phyloP scores from a whole-genome alignment of 2,888 invertebrate genomes.

The Scrobipalpa atriplicella region DNA sequence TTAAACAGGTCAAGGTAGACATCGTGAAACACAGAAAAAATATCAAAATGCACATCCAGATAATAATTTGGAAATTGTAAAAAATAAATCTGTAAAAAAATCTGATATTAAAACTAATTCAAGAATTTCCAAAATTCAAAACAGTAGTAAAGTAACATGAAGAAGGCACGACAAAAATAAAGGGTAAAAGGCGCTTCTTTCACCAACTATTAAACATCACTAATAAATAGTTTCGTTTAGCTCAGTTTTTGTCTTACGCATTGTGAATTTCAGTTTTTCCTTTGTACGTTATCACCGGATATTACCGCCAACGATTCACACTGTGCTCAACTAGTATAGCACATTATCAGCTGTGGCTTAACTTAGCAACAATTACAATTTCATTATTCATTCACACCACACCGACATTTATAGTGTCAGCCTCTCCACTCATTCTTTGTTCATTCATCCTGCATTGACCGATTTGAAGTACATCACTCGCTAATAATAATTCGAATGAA shows the following conservation, averaged over 20 bases:
- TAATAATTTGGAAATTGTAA: no score
- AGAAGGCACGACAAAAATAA: no score
- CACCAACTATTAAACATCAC: not conserved
- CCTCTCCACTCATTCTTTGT: constrained; percentile 46
- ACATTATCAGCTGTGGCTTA: not conserved
- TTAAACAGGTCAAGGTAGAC: no score
- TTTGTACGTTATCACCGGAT: constrained; percentile 21
- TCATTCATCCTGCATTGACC: constrained; percentile 51
- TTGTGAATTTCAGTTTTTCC: constrained; percentile 2
- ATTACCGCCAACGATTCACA: constrained; percentile 15
- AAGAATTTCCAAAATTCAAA: no score
- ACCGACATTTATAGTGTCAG: constrained; percentile 13
- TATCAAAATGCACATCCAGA: no score
- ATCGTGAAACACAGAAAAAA: no score
- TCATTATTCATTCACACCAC: constrained; percentile 31
- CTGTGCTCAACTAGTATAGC: not conserved
- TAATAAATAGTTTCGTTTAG: not conserved
- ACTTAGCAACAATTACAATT: constrained; percentile 23
- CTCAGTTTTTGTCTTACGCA: not conserved
- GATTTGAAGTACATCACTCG: constrained; percentile 54
- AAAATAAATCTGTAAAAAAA: no score
- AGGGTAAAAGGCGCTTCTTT: no score
- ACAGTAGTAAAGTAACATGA: no score
- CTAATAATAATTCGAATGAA: constrained; percentile 62
- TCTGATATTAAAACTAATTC: no score